Evolutionary conservation across 2,797 vertebrate species (phyloP).

Genomic region (Catamblyrhynchus diadema): DNA sequence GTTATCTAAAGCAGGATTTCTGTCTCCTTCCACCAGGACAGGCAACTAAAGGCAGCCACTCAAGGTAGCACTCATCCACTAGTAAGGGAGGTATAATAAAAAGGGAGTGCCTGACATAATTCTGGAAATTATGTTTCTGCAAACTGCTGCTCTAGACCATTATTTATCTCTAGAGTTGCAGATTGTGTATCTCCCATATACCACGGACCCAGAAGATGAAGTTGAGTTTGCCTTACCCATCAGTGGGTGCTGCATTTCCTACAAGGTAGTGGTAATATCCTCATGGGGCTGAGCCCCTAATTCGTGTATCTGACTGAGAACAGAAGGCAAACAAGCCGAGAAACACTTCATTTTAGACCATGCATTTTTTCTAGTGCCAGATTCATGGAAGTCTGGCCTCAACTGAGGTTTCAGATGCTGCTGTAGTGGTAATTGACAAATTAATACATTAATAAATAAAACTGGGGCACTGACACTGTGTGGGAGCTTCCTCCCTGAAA

Average conservation of each 20-base stretch:
- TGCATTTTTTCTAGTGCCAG: not conserved
- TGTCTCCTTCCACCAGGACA: not conserved
- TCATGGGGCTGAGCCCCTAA: not conserved
- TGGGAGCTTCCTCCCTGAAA: not conserved
- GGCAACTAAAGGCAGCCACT: not conserved
- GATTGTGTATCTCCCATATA: not conserved
- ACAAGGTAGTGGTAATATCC: not conserved
- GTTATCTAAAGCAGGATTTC: not conserved
- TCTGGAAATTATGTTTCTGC: not conserved
- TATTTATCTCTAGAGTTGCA: not conserved
- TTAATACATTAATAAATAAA: not conserved
- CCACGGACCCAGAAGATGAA: not conserved
- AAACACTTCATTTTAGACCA: not conserved
- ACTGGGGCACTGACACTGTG: fast-evolving
- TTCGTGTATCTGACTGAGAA: not conserved
- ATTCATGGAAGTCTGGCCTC: not conserved
- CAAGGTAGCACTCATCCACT: not conserved
- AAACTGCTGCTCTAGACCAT: not conserved
- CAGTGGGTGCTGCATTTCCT: not conserved
- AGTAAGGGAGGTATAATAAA: not conserved
- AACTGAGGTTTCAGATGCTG: not conserved
- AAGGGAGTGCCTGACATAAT: not conserved
- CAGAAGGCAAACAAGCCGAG: not conserved
- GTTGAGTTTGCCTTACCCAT: not conserved
- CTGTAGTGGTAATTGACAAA: not conserved